Conservation (phyloP, 2,888 invertebrate genomes). For the Calameuta pallipes region DNA sequence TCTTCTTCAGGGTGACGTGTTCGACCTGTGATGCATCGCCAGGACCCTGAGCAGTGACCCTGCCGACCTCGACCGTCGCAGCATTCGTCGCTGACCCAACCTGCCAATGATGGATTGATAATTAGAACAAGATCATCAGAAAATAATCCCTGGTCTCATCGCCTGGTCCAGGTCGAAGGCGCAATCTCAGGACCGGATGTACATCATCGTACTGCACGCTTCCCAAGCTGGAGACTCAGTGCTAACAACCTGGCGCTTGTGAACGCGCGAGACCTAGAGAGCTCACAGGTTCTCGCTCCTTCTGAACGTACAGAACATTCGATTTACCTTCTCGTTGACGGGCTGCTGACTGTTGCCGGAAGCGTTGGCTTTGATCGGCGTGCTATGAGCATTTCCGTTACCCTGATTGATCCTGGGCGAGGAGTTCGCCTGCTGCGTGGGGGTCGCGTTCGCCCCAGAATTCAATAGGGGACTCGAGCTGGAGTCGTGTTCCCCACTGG, state of each 20-base stretch:
- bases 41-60: conserved; percentile 80
- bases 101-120: conserved; percentile 26
- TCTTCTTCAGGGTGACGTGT: conserved; percentile 93
- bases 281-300: too few relatives aligned
- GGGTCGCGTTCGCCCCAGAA: conserved; percentile 44
- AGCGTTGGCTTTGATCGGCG: conserved; percentile 50
- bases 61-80: conserved; percentile 76
- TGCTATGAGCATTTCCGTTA: conserved; percentile 61
- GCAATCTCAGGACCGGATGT: too few relatives aligned
- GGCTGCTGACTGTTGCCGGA: conserved; percentile 51
- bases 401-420: conserved; percentile 54
- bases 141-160: too few relatives aligned
- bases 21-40: conserved; percentile 83
- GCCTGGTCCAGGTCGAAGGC: too few relatives aligned
- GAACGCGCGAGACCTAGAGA: too few relatives aligned
- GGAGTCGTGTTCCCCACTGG: conserved; percentile 50
- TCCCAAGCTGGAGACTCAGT: too few relatives aligned
- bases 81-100: conserved; percentile 59
- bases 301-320: too few relatives aligned
- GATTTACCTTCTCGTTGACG: conserved; percentile 58
- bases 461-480: conserved; percentile 59
- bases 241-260: too few relatives aligned
- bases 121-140: too few relatives aligned
- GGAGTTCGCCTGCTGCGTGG: conserved; percentile 44
- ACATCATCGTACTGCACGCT: too few relatives aligned